Percentiles rank a stretch among this genome's conserved stretches.
Conservation (phyloP, 2,888 invertebrate genomes). For the Melangyna quadrimaculata region DNA sequence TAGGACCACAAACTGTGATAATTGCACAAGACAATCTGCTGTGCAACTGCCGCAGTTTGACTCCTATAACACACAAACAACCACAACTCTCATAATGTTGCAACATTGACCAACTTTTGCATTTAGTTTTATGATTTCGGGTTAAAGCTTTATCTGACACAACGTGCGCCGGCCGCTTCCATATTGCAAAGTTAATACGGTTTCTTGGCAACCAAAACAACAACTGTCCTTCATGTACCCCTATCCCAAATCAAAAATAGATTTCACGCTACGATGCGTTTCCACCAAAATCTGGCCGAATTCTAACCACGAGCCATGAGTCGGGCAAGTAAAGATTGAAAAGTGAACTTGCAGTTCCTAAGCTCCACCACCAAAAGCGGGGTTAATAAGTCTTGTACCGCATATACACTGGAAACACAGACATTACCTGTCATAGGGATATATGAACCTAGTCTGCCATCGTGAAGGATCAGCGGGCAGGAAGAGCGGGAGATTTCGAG, state of each 20-base stretch:
- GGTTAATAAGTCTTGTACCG: conserved; percentile 67
- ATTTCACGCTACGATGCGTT: conserved; percentile 68
- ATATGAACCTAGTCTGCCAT: conserved; percentile 61
- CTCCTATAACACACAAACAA: background rate
- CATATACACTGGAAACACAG: conserved; percentile 65
- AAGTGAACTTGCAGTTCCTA: conserved; percentile 43
- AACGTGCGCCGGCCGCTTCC: too few relatives aligned
- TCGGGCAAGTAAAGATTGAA: conserved; percentile 53
- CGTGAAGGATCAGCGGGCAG: background rate
- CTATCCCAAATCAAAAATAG: conserved; percentile 52
- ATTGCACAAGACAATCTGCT: conserved; percentile 64
- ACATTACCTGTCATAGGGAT: conserved; percentile 71
- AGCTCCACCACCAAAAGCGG: conserved; percentile 13
- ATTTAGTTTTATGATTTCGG: background rate
- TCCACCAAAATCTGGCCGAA: conserved; percentile 32
- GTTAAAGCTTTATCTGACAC: conserved; percentile 26
- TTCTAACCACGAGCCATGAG: conserved; percentile 32
- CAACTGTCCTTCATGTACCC: conserved; percentile 21
- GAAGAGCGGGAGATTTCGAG: conserved; percentile 51
- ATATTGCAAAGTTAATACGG: background rate
- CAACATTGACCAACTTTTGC: conserved; percentile 14
- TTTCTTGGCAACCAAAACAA: conserved; percentile 9
- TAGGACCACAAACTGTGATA: conserved; percentile 65
- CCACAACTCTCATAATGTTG: conserved; percentile 19
- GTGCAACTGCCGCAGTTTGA: background rate